These are phyloP conservation scores for Phyllotreta striolata DNA, from an alignment of 2,888 invertebrate genomes.

Conservation along the genomic window DNA sequence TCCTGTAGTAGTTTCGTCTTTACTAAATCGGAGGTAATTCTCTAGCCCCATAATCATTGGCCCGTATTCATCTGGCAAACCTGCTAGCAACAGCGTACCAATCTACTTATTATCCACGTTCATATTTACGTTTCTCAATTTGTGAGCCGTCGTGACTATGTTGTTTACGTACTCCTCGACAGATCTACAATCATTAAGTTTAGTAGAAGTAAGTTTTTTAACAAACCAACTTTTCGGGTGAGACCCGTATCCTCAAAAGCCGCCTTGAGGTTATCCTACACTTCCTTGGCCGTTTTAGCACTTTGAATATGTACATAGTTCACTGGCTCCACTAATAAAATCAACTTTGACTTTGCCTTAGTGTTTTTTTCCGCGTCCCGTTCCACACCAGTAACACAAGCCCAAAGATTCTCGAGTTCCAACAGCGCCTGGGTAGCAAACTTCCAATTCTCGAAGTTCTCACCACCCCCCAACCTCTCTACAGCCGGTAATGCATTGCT, in stretches of 20 bases:
- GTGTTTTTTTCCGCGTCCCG: background rate
- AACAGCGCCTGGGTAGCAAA: background rate
- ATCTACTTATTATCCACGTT: no score
- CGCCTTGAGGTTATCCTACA: background rate
- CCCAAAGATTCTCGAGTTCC: background rate
- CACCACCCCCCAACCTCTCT: background rate
- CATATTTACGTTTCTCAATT: no score
- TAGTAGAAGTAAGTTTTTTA: background rate
- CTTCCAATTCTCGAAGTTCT: background rate
- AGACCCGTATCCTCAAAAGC: background rate
- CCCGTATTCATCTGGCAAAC: no score
- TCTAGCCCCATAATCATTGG: no score
- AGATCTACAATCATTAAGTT: no score
- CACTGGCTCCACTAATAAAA: background rate
- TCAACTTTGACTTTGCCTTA: slow-evolving; percentile 2
- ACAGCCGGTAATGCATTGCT: background rate
- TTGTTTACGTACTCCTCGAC: no score
- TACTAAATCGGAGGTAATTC: no score
- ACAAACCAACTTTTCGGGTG: background rate
- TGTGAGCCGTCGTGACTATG: no score
- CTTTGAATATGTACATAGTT: background rate
- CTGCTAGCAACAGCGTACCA: no score
- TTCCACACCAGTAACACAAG: background rate
- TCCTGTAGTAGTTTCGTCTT: no score
- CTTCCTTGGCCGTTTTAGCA: background rate